These are phyloP conservation scores for Mallateleia sp. DNA, from an alignment of 2,888 invertebrate genomes.

Conservation along the genomic window DNA sequence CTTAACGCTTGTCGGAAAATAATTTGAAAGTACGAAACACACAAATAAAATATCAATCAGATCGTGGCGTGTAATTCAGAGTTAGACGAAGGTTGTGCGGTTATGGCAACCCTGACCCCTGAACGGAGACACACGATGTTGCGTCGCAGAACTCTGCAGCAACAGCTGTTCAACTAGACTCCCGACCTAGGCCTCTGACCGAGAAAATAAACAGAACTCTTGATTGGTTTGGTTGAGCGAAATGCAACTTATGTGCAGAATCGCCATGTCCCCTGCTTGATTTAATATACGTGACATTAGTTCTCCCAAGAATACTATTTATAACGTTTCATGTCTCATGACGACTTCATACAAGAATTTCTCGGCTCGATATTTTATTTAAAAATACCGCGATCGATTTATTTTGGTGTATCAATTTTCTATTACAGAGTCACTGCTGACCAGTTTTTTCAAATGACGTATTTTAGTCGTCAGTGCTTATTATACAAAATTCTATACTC, in stretches of 20 bases:
- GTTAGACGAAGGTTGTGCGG: constrained; percentile 64
- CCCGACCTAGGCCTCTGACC: constrained; percentile 82
- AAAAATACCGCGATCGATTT: not conserved
- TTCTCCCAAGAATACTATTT: constrained; percentile 66
- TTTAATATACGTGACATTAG: constrained; percentile 67
- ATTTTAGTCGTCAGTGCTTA: not conserved
- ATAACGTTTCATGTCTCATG: constrained; percentile 54
- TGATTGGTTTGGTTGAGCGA: constrained; percentile 76
- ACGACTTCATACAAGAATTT: constrained; percentile 50
- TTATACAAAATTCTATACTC: not conserved
- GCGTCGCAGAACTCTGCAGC: constrained; percentile 74
- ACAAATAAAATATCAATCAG: constrained; percentile 69
- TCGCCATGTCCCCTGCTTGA: constrained; percentile 52
- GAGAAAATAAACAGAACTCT: constrained; percentile 76
- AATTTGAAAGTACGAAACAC: constrained; percentile 25
- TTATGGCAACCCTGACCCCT: constrained; percentile 77
- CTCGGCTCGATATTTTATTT: constrained; percentile 4
- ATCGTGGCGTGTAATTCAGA: constrained; percentile 51
- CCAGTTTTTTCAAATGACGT: not conserved
- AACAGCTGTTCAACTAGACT: constrained; percentile 77
- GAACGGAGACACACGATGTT: constrained; percentile 69
- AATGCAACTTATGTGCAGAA: constrained; percentile 71
- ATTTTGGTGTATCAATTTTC: not conserved
- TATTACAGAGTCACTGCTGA: not conserved
- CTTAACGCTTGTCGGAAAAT: constrained; percentile 19